Percentiles rank a stretch among this genome's conserved stretches.
These are phyloP conservation scores for Alosa alosa DNA, from an alignment of 2,113 vertebrate species.

Conservation along the genomic window DNA sequence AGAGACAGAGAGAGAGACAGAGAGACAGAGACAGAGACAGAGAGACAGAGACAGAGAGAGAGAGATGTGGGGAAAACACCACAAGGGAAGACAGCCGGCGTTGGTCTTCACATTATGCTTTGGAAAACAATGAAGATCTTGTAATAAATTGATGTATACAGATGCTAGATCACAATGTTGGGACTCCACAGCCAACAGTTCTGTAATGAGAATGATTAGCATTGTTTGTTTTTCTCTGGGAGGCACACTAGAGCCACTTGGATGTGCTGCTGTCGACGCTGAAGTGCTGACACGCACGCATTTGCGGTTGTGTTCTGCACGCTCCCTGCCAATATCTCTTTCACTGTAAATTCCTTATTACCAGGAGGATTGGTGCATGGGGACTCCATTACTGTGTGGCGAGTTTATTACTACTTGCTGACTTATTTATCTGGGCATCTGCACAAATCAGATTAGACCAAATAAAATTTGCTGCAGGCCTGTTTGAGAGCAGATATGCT, in stretches of 20 bases:
- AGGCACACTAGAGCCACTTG: not conserved
- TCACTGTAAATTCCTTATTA: conserved; percentile 11
- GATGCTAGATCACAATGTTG: not conserved
- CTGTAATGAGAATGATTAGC: not conserved
- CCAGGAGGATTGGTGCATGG: not conserved
- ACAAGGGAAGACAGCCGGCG: not conserved
- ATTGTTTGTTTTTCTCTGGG: not conserved
- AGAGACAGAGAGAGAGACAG: too few species aligned
- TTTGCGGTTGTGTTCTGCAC: not conserved
- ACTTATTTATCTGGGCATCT: conserved; percentile 45
- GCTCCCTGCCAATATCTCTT: not conserved
- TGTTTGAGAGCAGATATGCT: conserved; percentile 32
- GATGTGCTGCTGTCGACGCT: not conserved
- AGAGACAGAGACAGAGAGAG: too few species aligned
- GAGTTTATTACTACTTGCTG: conserved; percentile 45
- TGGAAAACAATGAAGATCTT: not conserved
- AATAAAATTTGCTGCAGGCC: conserved; percentile 47
- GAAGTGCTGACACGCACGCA: not conserved
- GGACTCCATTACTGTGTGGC: conserved; percentile 27
- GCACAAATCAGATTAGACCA: conserved; percentile 53
- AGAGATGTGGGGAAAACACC: too few species aligned
- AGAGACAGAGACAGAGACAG: too few species aligned
- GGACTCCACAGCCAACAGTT: not conserved
- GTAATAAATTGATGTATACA: not conserved
- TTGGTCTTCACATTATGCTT: not conserved